Evolutionary conservation across 2,888 invertebrate genomes (phyloP).

Genomic region (Tribolium freemani): DNA sequence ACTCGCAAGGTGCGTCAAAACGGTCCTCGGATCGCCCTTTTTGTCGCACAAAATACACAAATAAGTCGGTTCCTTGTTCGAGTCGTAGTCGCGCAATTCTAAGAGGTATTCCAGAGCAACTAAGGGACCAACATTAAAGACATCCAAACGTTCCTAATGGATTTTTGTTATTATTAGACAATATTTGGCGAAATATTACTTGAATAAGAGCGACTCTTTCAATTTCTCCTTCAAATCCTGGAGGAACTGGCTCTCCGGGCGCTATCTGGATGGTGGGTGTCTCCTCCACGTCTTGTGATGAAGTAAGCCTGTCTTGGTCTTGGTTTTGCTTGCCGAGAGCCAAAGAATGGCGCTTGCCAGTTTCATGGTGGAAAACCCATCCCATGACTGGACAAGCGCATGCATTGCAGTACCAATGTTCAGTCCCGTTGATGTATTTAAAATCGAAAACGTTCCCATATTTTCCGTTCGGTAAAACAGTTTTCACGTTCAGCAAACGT

Average conservation of each 20-base stretch:
- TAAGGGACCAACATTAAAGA: constrained; percentile 70
- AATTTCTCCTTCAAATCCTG: constrained; percentile 78
- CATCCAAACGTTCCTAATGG: constrained; percentile 68
- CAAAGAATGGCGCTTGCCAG: constrained; percentile 64
- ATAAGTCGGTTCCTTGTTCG: constrained; percentile 80
- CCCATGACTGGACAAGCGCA: constrained; percentile 67
- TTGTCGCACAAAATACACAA: constrained; percentile 85
- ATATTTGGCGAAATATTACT: constrained; percentile 48
- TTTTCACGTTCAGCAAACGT: constrained; percentile 61
- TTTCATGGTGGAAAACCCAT: constrained; percentile 65
- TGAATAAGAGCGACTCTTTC: constrained; percentile 64
- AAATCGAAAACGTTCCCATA: constrained; percentile 64
- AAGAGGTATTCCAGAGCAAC: constrained; percentile 86
- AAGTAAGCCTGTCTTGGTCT: constrained; percentile 1
- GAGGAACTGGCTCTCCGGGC: constrained; percentile 79
- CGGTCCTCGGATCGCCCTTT: constrained; percentile 83
- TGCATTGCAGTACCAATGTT: constrained; percentile 65
- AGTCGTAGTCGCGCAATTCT: constrained; percentile 77
- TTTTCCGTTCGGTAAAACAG: constrained; percentile 60
- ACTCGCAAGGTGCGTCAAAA: constrained; percentile 84
- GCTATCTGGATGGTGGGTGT: constrained; percentile 63
- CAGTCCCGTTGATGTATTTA: constrained; percentile 60
- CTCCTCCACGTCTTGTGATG: constrained; percentile 39
- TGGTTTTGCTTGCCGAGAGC: constrained; percentile 32
- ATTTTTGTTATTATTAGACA: background rate